Evolutionary conservation across 1,140 invertebrate species (phyloP).

Genomic region (Lutraria rhynchaena): DNA sequence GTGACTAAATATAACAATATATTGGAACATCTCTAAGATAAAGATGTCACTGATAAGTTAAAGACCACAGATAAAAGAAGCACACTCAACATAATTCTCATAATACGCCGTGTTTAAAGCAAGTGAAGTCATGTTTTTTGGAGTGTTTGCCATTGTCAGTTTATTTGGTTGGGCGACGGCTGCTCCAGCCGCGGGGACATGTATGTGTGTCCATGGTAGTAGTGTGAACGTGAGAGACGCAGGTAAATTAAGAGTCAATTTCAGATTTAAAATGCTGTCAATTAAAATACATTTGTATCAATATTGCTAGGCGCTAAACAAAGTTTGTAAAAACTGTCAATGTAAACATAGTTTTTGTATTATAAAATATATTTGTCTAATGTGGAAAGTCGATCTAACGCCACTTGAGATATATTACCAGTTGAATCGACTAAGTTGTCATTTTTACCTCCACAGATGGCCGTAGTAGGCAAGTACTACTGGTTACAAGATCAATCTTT

Average conservation of each 20-base stretch:
- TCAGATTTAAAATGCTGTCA: not conserved
- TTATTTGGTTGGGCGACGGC: conserved; percentile 4
- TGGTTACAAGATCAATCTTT: too few species aligned
- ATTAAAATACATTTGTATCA: not conserved
- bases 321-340: not conserved
- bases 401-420: not conserved
- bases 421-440: too few species aligned
- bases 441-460: too few species aligned
- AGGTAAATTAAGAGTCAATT: conserved; percentile 58
- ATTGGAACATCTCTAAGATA: too few species aligned
- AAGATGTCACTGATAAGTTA: too few species aligned
- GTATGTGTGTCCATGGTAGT: conserved; percentile 62
- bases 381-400: not conserved
- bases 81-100: too few species aligned
- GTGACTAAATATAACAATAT: too few species aligned
- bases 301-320: not conserved
- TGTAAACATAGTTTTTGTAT: not conserved
- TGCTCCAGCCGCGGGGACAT: conserved; percentile 55
- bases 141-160: not conserved
- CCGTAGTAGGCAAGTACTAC: too few species aligned
- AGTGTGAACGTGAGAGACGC: conserved; percentile 62
- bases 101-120: too few species aligned
- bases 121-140: too few species aligned
- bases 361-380: not conserved
- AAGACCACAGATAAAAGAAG: too few species aligned